Evolutionary conservation across 2,113 vertebrate genomes (phyloP), one percentile per base, ranked within the genome.

Genomic region (Vimba vimba): DNA sequence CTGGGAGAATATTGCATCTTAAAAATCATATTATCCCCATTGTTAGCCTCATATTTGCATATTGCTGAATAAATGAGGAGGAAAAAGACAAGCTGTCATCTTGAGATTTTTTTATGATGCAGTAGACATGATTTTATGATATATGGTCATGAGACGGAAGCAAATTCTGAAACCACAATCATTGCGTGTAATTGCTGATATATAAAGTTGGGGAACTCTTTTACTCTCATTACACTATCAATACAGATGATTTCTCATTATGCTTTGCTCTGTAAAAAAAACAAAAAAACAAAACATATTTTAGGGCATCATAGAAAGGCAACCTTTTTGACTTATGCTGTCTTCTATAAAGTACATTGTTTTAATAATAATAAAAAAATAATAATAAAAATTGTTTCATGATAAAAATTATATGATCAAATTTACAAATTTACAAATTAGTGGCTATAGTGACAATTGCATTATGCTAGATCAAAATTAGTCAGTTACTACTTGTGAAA

Each of bases 11-110:
- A 86, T 86, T 81, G 79, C 47, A 71, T 73, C 57, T 74, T 83
- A 57, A 87, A 79, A 71, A 86, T 36, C 59, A 86, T 83, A 83
- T 76, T 55, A 55, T 52, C 64, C 60, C 43, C 27, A 77, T 83
- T 75, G 82, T 69, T 80, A 80, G 81, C 33, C 30, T 71, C 47
- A 83, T 83, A 71, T 83, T 82, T 82, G 79, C 79, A 82, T 50
- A 82, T 68, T 30, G 79, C 60, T 68, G 27, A 73, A 73, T 83
- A 83, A 83, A 83, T 83, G 64, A 73, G 81, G 60, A 68, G 43
- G 66, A 73, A 83, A 83, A 57, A 83, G 47, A 55, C 66, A 83
- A 83, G 66, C 64, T 83, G 81, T 83, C 81, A 83, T 55, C 19
- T 52, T 73, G 6, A 4, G 17, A 33, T 55, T 50, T 30, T 57